Conservation (phyloP, 2,888 invertebrate genomes). For the Muschampia staudingeri region DNA sequence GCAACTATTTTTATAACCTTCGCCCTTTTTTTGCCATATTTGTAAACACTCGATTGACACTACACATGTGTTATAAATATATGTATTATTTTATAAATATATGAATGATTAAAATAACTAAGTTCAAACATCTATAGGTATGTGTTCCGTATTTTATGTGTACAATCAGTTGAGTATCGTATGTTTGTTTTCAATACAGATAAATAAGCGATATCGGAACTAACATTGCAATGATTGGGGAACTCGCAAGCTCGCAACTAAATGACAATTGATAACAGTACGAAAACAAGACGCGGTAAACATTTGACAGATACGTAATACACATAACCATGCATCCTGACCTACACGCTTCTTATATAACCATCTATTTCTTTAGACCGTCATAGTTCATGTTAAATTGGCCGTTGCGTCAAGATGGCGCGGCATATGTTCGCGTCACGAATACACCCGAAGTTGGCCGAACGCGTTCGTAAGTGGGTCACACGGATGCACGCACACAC, state of each 20-base stretch:
- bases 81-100: no score
- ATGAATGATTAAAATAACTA: background rate
- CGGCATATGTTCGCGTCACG: constrained; percentile 85
- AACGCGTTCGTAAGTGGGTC: constrained; percentile 89
- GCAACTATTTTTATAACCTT: no score
- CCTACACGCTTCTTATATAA: constrained; percentile 59
- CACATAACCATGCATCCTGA: constrained; percentile 56
- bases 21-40: no score
- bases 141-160: background rate
- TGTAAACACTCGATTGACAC: no score
- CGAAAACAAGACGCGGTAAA: constrained; percentile 65
- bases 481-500: constrained; percentile 87
- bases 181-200: constrained; percentile 39
- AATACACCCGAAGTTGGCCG: constrained; percentile 83
- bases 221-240: constrained; percentile 39
- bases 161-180: background rate
- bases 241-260: constrained; percentile 31
- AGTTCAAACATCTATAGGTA: background rate
- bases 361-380: constrained; percentile 61
- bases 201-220: constrained; percentile 39
- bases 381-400: constrained; percentile 77
- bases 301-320: constrained; percentile 69
- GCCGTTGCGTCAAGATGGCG: constrained; percentile 79
- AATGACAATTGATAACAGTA: constrained; percentile 61
- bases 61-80: no score